phyloP scores from a whole-genome alignment of 2,888 invertebrate genomes.

The Dysmachus trigonus region DNA sequence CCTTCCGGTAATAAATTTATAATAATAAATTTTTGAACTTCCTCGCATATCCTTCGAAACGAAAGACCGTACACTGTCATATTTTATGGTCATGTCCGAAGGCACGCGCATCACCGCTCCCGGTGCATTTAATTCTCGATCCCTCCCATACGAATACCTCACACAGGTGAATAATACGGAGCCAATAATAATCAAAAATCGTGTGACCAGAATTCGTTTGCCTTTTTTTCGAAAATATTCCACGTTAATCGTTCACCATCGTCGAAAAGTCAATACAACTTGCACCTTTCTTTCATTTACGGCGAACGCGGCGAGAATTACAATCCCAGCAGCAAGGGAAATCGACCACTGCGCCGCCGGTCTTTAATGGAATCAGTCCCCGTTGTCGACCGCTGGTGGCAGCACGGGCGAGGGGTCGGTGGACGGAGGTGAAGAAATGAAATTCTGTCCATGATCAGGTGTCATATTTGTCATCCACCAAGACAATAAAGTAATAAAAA shows the following conservation, averaged over 20 bases:
- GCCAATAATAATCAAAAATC: background rate
- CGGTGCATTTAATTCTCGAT: background rate
- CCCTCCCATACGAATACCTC: background rate
- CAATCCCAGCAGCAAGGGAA: background rate
- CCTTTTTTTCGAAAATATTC: background rate
- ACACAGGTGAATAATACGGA: background rate
- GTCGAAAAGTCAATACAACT: constrained; percentile 28
- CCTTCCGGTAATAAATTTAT: background rate
- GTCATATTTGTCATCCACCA: constrained; percentile 39
- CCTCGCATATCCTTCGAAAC: background rate
- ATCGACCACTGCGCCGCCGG: background rate
- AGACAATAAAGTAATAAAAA: constrained; percentile 43
- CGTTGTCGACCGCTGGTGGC: background rate
- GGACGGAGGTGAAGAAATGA: constrained; percentile 10
- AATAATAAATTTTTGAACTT: background rate
- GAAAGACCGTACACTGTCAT: background rate
- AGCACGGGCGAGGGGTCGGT: background rate
- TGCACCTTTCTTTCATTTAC: constrained; percentile 34
- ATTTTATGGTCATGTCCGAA: background rate
- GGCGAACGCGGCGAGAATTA: background rate
- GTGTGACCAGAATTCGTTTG: constrained; percentile 17
- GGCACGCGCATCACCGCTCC: background rate
- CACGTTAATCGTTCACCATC: background rate
- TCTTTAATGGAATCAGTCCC: constrained; percentile 11
- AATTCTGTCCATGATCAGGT: constrained; percentile 40